These are phyloP conservation scores for Eudemis profundana DNA, from an alignment of 2,888 invertebrate species.

Conservation along the genomic window DNA sequence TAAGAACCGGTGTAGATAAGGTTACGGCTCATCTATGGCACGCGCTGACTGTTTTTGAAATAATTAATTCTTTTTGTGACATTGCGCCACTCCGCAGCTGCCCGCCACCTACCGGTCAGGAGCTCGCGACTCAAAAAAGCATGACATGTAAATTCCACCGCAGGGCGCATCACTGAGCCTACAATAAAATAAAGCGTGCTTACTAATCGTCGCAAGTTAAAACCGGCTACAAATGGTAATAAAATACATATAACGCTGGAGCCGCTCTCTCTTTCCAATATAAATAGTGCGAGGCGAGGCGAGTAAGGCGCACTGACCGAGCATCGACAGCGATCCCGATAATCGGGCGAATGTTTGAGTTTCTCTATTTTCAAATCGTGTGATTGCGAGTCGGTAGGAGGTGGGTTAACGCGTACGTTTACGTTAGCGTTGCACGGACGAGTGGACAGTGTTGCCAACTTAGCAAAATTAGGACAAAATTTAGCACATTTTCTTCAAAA, in stretches of 20 bases:
- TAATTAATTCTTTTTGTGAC: conserved; percentile 37
- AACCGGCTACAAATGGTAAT: conserved; percentile 83
- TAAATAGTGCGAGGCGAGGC: conserved; percentile 81
- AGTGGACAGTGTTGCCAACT: conserved; percentile 6
- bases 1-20: conserved; percentile 34
- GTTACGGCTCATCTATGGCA: conserved; percentile 28
- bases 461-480: background rate
- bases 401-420: conserved; percentile 63
- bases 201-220: conserved; percentile 78
- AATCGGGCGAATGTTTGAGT: conserved; percentile 79
- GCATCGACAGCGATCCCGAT: conserved; percentile 83
- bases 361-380: conserved; percentile 83
- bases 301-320: conserved; percentile 78
- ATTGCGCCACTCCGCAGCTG: conserved; percentile 34
- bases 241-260: conserved; percentile 80
- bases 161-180: conserved; percentile 65
- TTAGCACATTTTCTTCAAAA: background rate
- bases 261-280: conserved; percentile 79
- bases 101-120: conserved; percentile 30
- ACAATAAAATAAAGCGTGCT: conserved; percentile 74
- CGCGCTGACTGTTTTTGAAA: conserved; percentile 32
- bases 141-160: conserved; percentile 57
- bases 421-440: conserved; percentile 54
- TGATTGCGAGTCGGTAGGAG: conserved; percentile 60
- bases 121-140: conserved; percentile 39